Conservation (phyloP, 2,888 invertebrate genomes). For the Torymus aiolomorphi region DNA sequence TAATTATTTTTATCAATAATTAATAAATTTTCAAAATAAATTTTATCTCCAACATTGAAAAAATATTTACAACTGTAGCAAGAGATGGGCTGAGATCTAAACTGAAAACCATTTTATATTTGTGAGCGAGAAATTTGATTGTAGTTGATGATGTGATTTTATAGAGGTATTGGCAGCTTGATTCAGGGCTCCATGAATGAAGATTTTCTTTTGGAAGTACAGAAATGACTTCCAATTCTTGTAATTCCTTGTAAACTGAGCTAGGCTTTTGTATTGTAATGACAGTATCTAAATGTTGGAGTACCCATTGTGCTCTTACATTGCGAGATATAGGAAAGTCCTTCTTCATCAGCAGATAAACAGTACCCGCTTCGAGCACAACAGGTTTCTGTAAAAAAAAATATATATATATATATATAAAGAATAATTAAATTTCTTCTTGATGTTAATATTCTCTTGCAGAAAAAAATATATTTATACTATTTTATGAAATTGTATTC, state of each 20-base stretch:
- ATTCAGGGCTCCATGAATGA: constrained; percentile 76
- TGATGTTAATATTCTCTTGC: not conserved
- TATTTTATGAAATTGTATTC: no score
- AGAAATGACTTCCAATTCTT: constrained; percentile 81
- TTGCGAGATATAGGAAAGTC: constrained; percentile 85
- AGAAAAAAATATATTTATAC: no score
- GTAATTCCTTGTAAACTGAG: constrained; percentile 73
- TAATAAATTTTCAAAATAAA: constrained; percentile 12
- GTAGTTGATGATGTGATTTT: constrained; percentile 79
- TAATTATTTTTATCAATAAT: constrained; percentile 17
- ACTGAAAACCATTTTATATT: constrained; percentile 85
- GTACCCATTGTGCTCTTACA: constrained; percentile 85
- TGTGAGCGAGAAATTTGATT: constrained; percentile 83
- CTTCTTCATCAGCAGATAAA: constrained; percentile 83
- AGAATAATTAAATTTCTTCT: not conserved
- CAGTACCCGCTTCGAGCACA: constrained; percentile 79
- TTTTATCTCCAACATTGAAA: not conserved
- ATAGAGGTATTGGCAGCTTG: constrained; percentile 76
- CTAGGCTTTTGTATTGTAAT: constrained; percentile 76
- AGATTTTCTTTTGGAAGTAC: constrained; percentile 78
- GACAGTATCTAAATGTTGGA: constrained; percentile 81
- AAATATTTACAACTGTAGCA: constrained; percentile 80
- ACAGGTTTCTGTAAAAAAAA: constrained; percentile 66
- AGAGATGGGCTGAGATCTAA: constrained; percentile 88
- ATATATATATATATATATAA: not conserved